Evolutionary conservation across 2,113 vertebrate genomes (phyloP), one percentile per base, ranked within the genome.

Genomic region (Paedocypris sp.): DNA sequence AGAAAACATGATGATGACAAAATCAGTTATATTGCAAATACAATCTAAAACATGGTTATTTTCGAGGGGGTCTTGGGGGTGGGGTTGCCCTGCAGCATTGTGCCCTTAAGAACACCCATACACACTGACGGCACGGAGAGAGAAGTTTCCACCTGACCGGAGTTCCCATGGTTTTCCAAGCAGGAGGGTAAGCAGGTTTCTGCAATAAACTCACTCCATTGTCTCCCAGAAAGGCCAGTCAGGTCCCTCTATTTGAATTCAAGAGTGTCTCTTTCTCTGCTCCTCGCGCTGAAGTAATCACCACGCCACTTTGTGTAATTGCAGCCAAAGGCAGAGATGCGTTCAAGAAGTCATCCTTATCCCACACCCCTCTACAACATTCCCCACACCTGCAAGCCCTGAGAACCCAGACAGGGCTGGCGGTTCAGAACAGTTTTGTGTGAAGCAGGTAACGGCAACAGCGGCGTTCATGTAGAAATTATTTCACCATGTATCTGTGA

Each of bases 251-350:
- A 90, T 95, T 98, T 91, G 89, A 89, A 97, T 93, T 97, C 93
- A 94, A 98, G 93, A 90, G 92, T 97, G 91, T 92, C 91, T 93
- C 91, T 97, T 94, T 95, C 92, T 90, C 86, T 83, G 87, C 91
- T 91, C 89, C 90, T 91, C 86, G 88, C 75, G 82, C 92, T 90
- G 93, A 91, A 91, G 92, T 98, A 98, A 97, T 98, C 93, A 95
- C 92, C 92, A 91, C 84, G 90, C 87, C 87, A 95, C 91, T 98
- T 93, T 95, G 91, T 97, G 94, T 97, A 97, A 97, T 97, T 96
- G 91, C 91, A 84, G 89, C 89, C 91, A 93, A 85, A 91, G 88
- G 87, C 88, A 95, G 84, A 95, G 67, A 93, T 90, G 90, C 92
- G 91, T 92, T 95, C 92, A 93, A 94, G 89, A 96, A 97, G 94